Percentiles rank a stretch among this genome's conserved stretches.
Conservation (phyloP, 2,888 invertebrate species). For the Folsomia manolachei region DNA sequence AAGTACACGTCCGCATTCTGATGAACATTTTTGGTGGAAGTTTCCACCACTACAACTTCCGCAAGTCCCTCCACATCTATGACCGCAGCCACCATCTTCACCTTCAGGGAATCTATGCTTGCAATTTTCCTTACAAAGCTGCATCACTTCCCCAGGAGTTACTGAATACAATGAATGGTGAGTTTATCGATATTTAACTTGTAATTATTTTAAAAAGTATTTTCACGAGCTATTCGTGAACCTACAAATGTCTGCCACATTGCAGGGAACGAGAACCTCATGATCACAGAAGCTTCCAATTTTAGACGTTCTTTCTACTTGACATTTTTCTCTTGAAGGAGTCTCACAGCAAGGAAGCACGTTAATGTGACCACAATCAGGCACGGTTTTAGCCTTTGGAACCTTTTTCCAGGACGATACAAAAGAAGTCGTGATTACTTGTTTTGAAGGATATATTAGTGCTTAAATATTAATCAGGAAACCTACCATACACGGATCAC, state of each 20-base stretch:
- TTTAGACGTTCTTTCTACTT: not conserved
- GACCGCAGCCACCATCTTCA: conserved; percentile 38
- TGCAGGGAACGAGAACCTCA: conserved; percentile 23
- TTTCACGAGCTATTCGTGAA: no score
- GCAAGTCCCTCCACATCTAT: conserved; percentile 57
- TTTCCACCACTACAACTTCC: conserved; percentile 62
- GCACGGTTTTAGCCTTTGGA: not conserved
- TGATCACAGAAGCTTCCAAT: conserved; percentile 23
- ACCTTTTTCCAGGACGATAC: no score
- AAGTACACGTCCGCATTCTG: conserved; percentile 60
- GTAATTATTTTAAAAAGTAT: no score
- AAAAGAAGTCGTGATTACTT: not conserved
- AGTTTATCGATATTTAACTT: no score
- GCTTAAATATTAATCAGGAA: not conserved
- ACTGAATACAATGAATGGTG: no score
- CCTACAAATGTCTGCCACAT: conserved; percentile 23
- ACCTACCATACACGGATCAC: conserved; percentile 29
- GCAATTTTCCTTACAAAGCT: conserved; percentile 27
- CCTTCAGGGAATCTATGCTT: conserved; percentile 25
- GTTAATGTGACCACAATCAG: not conserved
- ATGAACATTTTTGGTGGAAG: conserved; percentile 62
- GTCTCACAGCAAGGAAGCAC: not conserved
- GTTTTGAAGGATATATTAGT: not conserved
- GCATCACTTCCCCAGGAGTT: conserved; percentile 34
- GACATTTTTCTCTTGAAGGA: not conserved